Base-by-base conservation (phyloP, 2,888 invertebrate species). In the Ametastegia equiseti region DNA sequence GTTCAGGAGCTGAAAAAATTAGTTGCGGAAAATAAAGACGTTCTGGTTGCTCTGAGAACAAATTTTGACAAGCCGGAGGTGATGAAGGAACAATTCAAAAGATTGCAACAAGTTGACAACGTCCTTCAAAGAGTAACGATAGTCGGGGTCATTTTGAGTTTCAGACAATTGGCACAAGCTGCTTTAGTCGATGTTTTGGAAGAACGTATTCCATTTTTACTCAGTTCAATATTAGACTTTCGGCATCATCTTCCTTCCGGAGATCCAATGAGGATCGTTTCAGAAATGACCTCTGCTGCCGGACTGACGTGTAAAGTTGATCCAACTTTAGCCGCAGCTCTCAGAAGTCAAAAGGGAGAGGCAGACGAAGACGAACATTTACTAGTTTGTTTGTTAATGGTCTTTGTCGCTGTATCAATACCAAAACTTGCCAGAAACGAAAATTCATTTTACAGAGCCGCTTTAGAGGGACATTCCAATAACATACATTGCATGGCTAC, bases 1-100 rank as follows among this genome's bases (percentile, higher is more conserved):
- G 98, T 99, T 13, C 97, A 97, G 87, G 99, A 99, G 91, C 92
- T 99, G 47, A 99, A 98, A 92, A 95, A 96, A 84, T 93, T 99
- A 82, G 99, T 99, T 0, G 95, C 97, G 45, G 94, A 95, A 81
- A 99, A 99, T 91, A 98, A 98, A 90, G 99, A 99, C 84, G 96
- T 98, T 15, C 93, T 99, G 9, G 95, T 97, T 83, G 95, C 97
- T 83, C 92, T 99, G 63, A 94, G 99, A 86, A 98, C 98, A 0
- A 98, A 98, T 92, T 99, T 99, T 90, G 99, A 99, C 91, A 99
- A 99, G 90, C 99, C 99, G 0, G 99, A 99, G 87, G 96, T 97
- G 50, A 99, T 99, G 99, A 97, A 97, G 90, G 99, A 99, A 88
- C 97, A 99, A 86, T 97, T 97, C 87, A 97, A 97, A 90, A 95